Conservation (phyloP, 2,797 vertebrate genomes). For the Phataginus tetradactyla region DNA sequence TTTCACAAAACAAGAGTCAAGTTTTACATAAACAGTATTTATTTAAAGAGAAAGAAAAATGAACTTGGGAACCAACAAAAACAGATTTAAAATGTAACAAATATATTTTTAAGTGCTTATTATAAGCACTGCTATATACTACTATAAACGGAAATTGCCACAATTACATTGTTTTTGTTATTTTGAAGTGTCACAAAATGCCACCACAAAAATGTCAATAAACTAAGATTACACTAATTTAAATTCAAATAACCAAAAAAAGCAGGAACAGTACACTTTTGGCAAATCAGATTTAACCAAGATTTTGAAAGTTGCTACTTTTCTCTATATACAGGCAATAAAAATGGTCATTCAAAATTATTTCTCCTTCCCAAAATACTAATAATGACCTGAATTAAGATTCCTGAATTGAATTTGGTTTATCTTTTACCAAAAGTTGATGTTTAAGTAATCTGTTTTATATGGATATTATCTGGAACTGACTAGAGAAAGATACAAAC, state of each 20-base stretch:
- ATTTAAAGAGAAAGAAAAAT: conserved; percentile 11
- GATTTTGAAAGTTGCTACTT: neutral
- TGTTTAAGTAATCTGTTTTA: conserved; percentile 9
- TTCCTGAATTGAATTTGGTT: neutral
- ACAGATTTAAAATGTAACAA: neutral
- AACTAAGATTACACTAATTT: neutral
- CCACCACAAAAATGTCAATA: neutral
- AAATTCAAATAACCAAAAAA: neutral
- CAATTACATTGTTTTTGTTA: neutral
- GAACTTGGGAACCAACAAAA: neutral
- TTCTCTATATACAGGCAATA: conserved; percentile 24
- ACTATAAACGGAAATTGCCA: neutral
- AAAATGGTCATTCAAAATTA: conserved; percentile 2
- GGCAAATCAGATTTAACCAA: neutral
- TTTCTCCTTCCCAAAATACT: neutral
- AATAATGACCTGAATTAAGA: neutral
- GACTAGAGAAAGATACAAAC: neutral
- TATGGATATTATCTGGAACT: neutral
- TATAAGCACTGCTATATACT: neutral
- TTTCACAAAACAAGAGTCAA: conserved; percentile 13
- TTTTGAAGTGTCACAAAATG: conserved; percentile 24
- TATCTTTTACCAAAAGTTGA: neutral
- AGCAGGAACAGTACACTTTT: neutral
- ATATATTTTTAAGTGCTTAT: neutral
- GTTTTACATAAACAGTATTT: conserved; percentile 27